These are phyloP conservation scores for Temnothorax ravouxi DNA, from an alignment of 2,888 invertebrate species.

Conservation along the genomic window DNA sequence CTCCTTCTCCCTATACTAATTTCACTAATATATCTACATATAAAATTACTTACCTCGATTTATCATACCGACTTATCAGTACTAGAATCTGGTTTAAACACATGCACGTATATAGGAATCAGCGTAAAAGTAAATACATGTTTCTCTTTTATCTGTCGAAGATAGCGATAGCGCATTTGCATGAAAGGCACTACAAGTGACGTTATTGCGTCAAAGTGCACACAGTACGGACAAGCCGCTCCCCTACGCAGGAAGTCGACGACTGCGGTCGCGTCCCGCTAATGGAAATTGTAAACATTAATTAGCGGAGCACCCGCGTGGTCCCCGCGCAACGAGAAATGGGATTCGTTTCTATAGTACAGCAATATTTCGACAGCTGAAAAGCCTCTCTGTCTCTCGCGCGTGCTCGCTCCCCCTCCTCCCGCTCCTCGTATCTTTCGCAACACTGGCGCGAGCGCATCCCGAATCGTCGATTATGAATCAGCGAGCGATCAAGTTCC, in stretches of 20 bases:
- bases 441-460: slow-evolving; percentile 15
- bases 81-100: not conserved
- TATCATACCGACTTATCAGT: not conserved
- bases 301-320: slow-evolving; percentile 79
- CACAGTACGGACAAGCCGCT: slow-evolving; percentile 47
- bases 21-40: not conserved
- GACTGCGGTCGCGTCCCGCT: slow-evolving; percentile 78
- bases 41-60: not conserved
- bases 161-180: slow-evolving; percentile 46
- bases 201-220: slow-evolving; percentile 39
- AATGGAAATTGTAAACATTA: slow-evolving; percentile 84
- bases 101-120: not conserved
- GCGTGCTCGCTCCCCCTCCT: not conserved
- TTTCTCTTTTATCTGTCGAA: slow-evolving; percentile 30
- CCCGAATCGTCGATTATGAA: slow-evolving; percentile 55
- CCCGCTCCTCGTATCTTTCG: not conserved
- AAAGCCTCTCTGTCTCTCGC: slow-evolving; percentile 28
- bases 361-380: slow-evolving; percentile 43
- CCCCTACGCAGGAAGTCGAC: slow-evolving; percentile 77
- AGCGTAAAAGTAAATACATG: slow-evolving; percentile 35
- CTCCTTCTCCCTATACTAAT: not conserved
- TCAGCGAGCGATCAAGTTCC: slow-evolving; percentile 46
- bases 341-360: slow-evolving; percentile 61
- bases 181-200: slow-evolving; percentile 36
- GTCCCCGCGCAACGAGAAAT: slow-evolving; percentile 71